A percentile compares a stretch with the other conserved stretches of the same genome.
phyloP scores from a whole-genome alignment of 1,140 invertebrate species.

The Papilio polytes region DNA sequence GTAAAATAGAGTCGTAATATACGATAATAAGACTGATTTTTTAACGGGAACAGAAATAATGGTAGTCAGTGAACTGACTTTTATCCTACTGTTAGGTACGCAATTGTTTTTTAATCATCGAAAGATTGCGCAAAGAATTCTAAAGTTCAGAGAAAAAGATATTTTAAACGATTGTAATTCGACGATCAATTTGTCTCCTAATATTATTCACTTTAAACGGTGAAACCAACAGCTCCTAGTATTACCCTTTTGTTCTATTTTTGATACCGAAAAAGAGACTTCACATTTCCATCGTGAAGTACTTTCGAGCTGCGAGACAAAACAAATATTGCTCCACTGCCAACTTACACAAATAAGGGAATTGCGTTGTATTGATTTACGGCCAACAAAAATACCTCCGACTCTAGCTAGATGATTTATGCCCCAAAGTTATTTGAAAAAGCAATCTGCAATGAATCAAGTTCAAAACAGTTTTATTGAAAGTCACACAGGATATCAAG shows the following conservation, averaged over 20 bases:
- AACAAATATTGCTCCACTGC: slow-evolving; percentile 24
- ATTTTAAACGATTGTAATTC: background rate
- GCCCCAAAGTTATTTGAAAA: slow-evolving; percentile 15
- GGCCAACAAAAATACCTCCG: slow-evolving; percentile 9
- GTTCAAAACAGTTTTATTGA: slow-evolving; percentile 15
- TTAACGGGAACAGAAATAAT: background rate
- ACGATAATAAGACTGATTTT: background rate
- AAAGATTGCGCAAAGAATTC: background rate
- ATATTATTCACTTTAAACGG: background rate
- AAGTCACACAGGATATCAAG: background rate
- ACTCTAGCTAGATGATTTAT: slow-evolving; percentile 17
- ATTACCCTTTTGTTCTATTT: background rate
- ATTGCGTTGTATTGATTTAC: slow-evolving; percentile 26
- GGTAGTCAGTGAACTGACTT: background rate
- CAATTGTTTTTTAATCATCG: background rate
- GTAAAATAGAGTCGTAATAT: background rate
- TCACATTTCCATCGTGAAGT: background rate
- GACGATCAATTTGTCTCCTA: too few relatives aligned
- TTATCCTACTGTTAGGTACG: background rate
- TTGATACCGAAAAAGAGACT: background rate
- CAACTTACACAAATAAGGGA: slow-evolving; percentile 25
- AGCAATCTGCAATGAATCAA: slow-evolving; percentile 12
- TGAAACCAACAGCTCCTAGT: background rate
- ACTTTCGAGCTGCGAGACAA: slow-evolving; percentile 2
- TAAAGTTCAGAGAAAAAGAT: background rate